A percentile compares a stretch with the other conserved stretches of the same genome.
Evolutionary conservation across 1,140 invertebrate genomes (phyloP).

Genomic region (Ganaspis sp.): DNA sequence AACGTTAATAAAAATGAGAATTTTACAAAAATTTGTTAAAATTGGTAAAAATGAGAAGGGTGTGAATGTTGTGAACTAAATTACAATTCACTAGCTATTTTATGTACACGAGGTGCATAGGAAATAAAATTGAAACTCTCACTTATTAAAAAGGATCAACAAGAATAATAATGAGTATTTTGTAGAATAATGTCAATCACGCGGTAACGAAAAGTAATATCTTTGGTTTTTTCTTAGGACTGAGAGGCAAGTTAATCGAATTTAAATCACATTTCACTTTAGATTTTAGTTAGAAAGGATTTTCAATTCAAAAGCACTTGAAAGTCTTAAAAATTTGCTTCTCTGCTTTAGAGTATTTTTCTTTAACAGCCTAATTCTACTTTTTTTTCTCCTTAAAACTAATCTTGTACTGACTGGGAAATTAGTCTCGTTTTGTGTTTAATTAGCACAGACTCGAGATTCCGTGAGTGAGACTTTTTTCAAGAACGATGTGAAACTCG

Average conservation of each 20-base stretch:
- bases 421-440: too few species aligned
- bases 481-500: conserved; percentile 94
- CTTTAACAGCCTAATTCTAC: background rate
- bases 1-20: too few species aligned
- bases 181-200: conserved; percentile 18
- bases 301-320: background rate
- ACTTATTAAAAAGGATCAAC: conserved; percentile 24
- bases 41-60: too few species aligned
- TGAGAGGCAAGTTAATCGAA: background rate
- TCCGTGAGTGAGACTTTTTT: conserved; percentile 96
- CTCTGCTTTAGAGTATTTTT: background rate
- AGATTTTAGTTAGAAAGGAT: background rate
- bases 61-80: background rate
- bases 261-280: background rate
- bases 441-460: conserved; percentile 81
- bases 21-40: too few species aligned
- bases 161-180: conserved; percentile 19
- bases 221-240: conserved; percentile 20
- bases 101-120: background rate
- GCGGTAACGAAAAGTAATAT: conserved; percentile 17
- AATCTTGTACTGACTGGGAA: conserved; percentile 17
- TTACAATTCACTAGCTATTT: background rate
- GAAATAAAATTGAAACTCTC: background rate
- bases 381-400: background rate
- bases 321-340: background rate